phyloP scores from a whole-genome alignment of 2,797 vertebrate genomes.

The Acomys russatus region DNA sequence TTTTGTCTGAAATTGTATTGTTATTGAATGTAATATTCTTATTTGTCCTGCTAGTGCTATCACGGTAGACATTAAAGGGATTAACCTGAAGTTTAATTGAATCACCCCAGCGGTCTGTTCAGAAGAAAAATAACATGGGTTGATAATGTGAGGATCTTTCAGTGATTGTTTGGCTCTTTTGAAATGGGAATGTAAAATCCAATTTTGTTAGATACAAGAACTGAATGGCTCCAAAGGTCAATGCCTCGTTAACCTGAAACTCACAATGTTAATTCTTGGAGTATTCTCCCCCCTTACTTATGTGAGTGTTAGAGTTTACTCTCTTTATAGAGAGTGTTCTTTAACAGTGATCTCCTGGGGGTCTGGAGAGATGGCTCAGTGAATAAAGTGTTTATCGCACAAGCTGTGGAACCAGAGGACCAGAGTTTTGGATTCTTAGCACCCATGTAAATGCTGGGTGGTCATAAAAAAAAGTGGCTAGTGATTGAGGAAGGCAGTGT shows the following conservation, averaged over 20 bases:
- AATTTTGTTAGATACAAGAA: conserved; percentile 82
- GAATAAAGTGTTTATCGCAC: neutral
- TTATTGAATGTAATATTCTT: conserved; percentile 67
- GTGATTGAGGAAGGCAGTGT: neutral
- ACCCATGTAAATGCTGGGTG: neutral
- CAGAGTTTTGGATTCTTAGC: neutral
- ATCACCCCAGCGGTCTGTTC: conserved; percentile 83
- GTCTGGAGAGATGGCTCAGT: neutral
- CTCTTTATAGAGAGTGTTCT: conserved; percentile 25
- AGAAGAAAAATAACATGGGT: conserved; percentile 88
- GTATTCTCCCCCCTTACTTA: conserved; percentile 52
- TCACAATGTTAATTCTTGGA: neutral
- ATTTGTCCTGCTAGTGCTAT: conserved; percentile 72
- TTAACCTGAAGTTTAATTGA: conserved; percentile 84
- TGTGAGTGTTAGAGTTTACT: conserved; percentile 30
- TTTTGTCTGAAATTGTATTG: conserved; percentile 74
- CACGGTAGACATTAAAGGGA: conserved; percentile 80
- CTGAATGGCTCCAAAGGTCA: conserved; percentile 79
- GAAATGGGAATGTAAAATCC: conserved; percentile 78
- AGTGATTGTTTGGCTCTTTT: conserved; percentile 88
- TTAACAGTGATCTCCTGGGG: neutral
- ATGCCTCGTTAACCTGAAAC: conserved; percentile 70
- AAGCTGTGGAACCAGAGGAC: neutral
- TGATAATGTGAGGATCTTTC: conserved; percentile 89
- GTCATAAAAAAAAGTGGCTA: neutral